These are phyloP conservation scores for Unio delphinus DNA, from an alignment of 2,888 invertebrate genomes.

Conservation along the genomic window DNA sequence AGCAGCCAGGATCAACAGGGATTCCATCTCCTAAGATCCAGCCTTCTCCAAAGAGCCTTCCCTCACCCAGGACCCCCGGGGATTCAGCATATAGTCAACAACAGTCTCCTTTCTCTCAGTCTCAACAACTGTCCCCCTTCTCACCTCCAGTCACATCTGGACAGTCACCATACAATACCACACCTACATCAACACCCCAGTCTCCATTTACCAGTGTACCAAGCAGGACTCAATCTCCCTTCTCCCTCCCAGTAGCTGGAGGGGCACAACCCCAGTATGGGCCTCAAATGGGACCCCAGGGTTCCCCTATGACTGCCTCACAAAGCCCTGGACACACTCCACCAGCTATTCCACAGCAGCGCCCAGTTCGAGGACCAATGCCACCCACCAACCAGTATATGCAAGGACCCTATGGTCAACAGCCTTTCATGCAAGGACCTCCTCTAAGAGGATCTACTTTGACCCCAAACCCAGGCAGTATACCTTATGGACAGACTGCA, in stretches of 20 bases:
- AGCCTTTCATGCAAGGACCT: slow-evolving; percentile 33
- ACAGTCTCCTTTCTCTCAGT: slow-evolving; percentile 57
- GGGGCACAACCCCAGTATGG: slow-evolving; percentile 28
- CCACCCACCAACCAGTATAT: slow-evolving; percentile 53
- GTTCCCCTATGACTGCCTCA: slow-evolving; percentile 33
- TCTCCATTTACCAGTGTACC: slow-evolving; percentile 44
- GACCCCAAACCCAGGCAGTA: slow-evolving; percentile 39
- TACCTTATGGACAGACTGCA: slow-evolving; percentile 47
- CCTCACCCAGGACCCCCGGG: slow-evolving; percentile 61
- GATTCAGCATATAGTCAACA: slow-evolving; percentile 55
- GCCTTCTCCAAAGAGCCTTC: slow-evolving; percentile 57
- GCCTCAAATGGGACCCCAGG: slow-evolving; percentile 34
- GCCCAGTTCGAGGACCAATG: slow-evolving; percentile 52
- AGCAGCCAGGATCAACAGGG: slow-evolving; percentile 37
- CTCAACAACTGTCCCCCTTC: slow-evolving; percentile 52
- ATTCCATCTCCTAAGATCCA: slow-evolving; percentile 55
- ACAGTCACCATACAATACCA: slow-evolving; percentile 37
- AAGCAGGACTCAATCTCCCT: slow-evolving; percentile 44
- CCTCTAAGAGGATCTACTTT: slow-evolving; percentile 32
- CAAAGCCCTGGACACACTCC: slow-evolving; percentile 49
- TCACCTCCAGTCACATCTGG: slow-evolving; percentile 41
- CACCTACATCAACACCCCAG: slow-evolving; percentile 49
- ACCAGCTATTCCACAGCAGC: slow-evolving; percentile 46
- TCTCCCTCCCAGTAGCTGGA: slow-evolving; percentile 38
- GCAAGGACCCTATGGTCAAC: slow-evolving; percentile 45